A percentile compares a stretch with the other conserved stretches of the same genome.
Conservation (phyloP, 2,888 invertebrate species). For the Plusia festucae region DNA sequence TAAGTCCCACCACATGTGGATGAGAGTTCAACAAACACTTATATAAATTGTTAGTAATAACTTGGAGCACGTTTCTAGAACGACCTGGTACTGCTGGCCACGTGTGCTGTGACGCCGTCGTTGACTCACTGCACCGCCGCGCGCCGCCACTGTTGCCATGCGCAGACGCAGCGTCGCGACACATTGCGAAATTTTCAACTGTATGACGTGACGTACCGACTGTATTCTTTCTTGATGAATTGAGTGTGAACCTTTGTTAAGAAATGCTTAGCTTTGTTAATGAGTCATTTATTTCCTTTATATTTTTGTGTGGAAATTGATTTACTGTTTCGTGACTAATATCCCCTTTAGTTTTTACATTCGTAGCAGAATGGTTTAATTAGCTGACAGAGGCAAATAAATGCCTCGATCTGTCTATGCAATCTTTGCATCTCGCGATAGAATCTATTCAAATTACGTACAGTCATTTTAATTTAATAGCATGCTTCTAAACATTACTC, state of each 20-base stretch:
- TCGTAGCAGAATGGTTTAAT: neutral
- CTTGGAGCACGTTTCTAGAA: slow-evolving; percentile 33
- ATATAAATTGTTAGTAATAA: slow-evolving; percentile 25
- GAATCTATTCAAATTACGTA: neutral
- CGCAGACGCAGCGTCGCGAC: slow-evolving; percentile 36
- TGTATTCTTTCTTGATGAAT: slow-evolving; percentile 28
- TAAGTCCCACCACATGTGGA: neutral
- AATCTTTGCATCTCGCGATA: neutral
- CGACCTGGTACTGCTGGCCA: slow-evolving; percentile 33
- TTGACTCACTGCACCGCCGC: slow-evolving; percentile 42
- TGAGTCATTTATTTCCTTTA: neutral
- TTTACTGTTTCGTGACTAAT: neutral
- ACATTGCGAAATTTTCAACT: slow-evolving; percentile 35
- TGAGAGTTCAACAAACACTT: slow-evolving; percentile 15
- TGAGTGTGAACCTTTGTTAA: slow-evolving; percentile 25
- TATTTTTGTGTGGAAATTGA: neutral
- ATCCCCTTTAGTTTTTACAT: neutral
- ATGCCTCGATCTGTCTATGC: neutral
- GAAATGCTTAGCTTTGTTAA: neutral
- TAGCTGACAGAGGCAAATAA: neutral
- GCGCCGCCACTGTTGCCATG: slow-evolving; percentile 41
- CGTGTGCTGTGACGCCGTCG: slow-evolving; percentile 44
- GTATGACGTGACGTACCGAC: slow-evolving; percentile 24
- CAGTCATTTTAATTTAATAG: no score
- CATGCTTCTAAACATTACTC: neutral